phyloP scores from a whole-genome alignment of 2,113 vertebrate species.

The Ia io region DNA sequence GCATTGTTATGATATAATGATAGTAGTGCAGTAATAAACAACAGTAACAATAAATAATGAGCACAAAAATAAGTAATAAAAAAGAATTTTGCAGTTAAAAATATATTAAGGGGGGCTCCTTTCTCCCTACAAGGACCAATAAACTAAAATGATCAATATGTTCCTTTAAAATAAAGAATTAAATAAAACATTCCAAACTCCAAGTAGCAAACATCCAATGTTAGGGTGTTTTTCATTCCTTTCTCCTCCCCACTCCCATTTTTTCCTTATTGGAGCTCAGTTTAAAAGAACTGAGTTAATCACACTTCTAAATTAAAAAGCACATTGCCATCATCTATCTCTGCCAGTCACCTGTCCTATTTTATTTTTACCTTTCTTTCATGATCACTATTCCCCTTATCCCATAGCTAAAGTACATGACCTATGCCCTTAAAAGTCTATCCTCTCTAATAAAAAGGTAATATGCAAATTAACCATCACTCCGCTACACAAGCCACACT shows the following conservation, averaged over 20 bases:
- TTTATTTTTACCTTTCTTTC: not conserved
- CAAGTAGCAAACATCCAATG: not conserved
- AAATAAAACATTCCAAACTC: constrained; percentile 19
- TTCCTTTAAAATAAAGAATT: not conserved
- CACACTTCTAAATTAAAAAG: constrained; percentile 9
- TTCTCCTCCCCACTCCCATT: not conserved
- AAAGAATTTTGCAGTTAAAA: not conserved
- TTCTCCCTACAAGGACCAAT: not conserved
- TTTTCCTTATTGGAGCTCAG: not conserved
- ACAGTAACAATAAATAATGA: not conserved
- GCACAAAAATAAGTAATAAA: not conserved
- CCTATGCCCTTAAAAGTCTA: not conserved
- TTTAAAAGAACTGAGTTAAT: constrained; percentile 11
- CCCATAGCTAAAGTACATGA: not conserved
- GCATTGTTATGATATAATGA: not conserved
- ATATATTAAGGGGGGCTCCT: not conserved
- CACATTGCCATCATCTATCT: not conserved
- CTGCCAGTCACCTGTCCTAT: not conserved
- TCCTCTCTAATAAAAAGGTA: no score
- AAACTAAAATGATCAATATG: not conserved
- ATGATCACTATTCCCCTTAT: not conserved
- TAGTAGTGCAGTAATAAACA: not conserved
- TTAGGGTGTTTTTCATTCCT: not conserved
- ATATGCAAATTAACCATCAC: no score
- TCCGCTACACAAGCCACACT: no score